These are phyloP conservation scores for Rotaria sp. DNA, from an alignment of 2,888 invertebrate species.

Conservation along the genomic window DNA sequence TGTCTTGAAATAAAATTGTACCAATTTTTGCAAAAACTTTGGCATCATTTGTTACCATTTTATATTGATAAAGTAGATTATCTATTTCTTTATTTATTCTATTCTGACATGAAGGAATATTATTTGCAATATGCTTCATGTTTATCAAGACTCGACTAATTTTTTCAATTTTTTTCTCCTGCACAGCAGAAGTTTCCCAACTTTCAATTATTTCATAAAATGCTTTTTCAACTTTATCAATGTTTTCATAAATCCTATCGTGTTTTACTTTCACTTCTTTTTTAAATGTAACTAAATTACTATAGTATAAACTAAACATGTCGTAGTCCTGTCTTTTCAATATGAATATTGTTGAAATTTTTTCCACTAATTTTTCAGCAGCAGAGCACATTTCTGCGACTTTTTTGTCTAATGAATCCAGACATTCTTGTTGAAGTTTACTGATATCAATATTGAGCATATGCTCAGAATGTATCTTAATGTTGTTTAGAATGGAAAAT, in stretches of 20 bases:
- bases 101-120: neutral
- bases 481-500: neutral
- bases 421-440: neutral
- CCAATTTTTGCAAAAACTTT: too few species aligned
- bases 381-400: neutral
- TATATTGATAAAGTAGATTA: neutral
- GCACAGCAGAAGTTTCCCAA: neutral
- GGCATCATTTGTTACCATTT: neutral
- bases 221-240: neutral
- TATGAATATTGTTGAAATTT: neutral
- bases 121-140: neutral
- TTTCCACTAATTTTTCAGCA: neutral
- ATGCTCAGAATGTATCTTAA: neutral
- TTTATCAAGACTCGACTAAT: neutral
- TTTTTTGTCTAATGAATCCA: neutral
- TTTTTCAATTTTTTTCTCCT: neutral
- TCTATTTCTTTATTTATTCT: neutral
- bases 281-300: neutral
- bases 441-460: neutral
- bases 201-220: neutral
- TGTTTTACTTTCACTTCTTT: neutral
- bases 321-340: neutral
- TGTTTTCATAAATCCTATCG: neutral
- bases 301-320: neutral
- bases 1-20: too few species aligned